Evolutionary conservation across 2,888 invertebrate genomes (phyloP).

Genomic region (Sarcophaga subvicina): DNA sequence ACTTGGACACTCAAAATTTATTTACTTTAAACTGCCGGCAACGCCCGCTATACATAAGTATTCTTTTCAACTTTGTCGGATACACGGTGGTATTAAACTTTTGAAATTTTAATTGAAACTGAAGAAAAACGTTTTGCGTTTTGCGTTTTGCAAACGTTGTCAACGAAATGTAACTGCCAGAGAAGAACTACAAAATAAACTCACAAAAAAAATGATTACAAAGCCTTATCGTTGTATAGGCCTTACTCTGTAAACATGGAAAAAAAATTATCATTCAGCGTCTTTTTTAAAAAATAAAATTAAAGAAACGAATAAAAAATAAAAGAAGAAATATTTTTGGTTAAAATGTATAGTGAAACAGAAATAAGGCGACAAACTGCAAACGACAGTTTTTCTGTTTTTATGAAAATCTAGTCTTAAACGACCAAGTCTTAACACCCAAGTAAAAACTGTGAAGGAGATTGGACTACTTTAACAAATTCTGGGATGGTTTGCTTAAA

Average conservation of each 20-base stretch:
- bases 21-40: too few relatives aligned
- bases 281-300: background rate
- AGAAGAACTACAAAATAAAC: conserved; percentile 3
- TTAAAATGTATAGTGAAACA: background rate
- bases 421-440: too few relatives aligned
- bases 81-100: background rate
- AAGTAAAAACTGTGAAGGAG: too few relatives aligned
- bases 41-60: too few relatives aligned
- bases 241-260: background rate
- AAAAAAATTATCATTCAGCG: background rate
- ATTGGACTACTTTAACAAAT: too few relatives aligned
- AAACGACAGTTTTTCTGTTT: background rate
- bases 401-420: too few relatives aligned
- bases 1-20: too few relatives aligned
- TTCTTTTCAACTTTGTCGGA: too few relatives aligned
- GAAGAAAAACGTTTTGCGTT: background rate
- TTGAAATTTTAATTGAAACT: background rate
- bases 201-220: background rate
- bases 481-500: too few relatives aligned
- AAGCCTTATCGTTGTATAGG: background rate
- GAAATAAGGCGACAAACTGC: conserved; percentile 4
- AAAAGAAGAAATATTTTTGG: background rate
- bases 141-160: background rate
- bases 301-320: background rate
- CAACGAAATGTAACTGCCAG: background rate